phyloP scores from a whole-genome alignment of 2,888 invertebrate genomes.

The Agapetus fuscipes region DNA sequence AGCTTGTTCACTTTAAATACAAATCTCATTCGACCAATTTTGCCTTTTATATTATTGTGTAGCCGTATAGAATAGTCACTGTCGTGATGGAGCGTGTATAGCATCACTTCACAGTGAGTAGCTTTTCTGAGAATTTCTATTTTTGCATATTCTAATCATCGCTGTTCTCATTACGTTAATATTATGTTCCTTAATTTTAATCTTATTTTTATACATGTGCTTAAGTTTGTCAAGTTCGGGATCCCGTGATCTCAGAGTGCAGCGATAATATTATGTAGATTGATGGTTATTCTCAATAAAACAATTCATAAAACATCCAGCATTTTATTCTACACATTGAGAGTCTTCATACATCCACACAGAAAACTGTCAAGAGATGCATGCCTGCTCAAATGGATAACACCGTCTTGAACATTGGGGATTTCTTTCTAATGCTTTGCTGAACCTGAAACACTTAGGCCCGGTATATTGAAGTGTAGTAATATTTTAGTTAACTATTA shows the following conservation, averaged over 20 bases:
- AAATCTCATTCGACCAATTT: constrained; percentile 45
- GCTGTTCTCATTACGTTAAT: constrained; percentile 25
- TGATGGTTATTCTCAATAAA: constrained; percentile 49
- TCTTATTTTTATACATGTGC: constrained; percentile 40
- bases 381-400: too few relatives aligned
- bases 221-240: constrained; percentile 42
- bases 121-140: constrained; percentile 39
- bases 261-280: constrained; percentile 44
- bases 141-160: constrained; percentile 47
- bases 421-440: too few relatives aligned
- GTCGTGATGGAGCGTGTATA: constrained; percentile 39
- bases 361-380: too few relatives aligned
- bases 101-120: constrained; percentile 35
- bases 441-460: too few relatives aligned
- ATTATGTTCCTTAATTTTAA: constrained; percentile 30
- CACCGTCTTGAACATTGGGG: too few relatives aligned
- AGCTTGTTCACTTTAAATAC: constrained; percentile 42
- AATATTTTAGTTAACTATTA: too few relatives aligned
- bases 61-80: constrained; percentile 35
- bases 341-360: not conserved
- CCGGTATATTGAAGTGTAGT: too few relatives aligned
- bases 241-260: constrained; percentile 45
- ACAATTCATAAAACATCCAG: constrained; percentile 21
- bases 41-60: constrained; percentile 44
- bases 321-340: not conserved